Evolutionary conservation across 2,113 vertebrate species (phyloP), one percentile per base, ranked within the genome.

Genomic region (Oriolus oriolus): DNA sequence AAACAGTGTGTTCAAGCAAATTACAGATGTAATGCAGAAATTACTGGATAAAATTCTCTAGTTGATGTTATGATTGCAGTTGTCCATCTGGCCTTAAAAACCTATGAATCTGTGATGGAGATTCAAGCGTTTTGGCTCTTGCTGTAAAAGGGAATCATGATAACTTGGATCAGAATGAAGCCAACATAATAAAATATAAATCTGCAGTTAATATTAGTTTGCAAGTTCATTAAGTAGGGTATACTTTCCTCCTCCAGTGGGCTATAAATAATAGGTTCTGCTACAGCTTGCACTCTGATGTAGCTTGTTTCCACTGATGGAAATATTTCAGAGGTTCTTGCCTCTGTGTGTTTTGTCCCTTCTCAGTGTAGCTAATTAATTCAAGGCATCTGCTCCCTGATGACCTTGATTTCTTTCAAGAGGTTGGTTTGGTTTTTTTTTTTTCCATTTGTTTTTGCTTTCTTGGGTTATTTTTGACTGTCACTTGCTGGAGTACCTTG

Each of bases 361-460:
- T 2, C 16, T 93, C 44, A 61, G 60, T 54, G 87, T 71, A 97
- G 83, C 56, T 78, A 96, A 94, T 96, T 92, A 94, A 96, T 95
- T 49, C 77, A 91, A 96, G 95, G 74, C 59, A 94, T 93, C 59
- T 97, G 69, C 82, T 97, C 90, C 49, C 82, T 57, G 41, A 74
- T 93, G 50, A 50, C 78, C 91, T 95, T 94, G 83, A 92, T 94
- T 97, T 95, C 82, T 91, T 95, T 66, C 3, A 28, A 68, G 56
- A 75, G 54, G 35, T 87, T 89, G n/a, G n/a, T n/a, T 11, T 41
- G 41, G 27, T 76, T 85, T 91, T 66, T 87, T 96, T 81, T n/a
- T n/a, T n/a, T n/a, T n/a, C n/a, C 9, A 87, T 96, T 96, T 95
- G 49, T 92, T 97, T 59, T 95, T 95, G 66, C 93, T 95, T 97